Evolutionary conservation across 2,113 vertebrate genomes (phyloP).

Genomic region (Carollia perspicillata): DNA sequence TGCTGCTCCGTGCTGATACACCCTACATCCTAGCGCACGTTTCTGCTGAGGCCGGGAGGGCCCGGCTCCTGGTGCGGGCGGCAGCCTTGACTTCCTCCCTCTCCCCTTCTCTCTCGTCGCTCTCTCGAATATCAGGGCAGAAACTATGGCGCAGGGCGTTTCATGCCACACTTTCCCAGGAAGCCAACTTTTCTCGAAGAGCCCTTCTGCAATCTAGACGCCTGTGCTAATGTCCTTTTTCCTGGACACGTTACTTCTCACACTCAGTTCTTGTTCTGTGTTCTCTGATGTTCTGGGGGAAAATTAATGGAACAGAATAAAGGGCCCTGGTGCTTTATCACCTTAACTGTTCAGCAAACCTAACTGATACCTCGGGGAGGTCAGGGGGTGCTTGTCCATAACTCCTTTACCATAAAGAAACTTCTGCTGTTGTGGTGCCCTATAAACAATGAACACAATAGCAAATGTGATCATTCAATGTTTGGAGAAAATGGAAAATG

Average conservation of each 20-base stretch:
- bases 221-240: background rate
- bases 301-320: constrained; percentile 66
- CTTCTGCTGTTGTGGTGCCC: background rate
- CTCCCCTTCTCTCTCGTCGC: background rate
- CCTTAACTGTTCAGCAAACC: constrained; percentile 17
- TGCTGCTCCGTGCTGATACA: background rate
- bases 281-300: constrained; percentile 27
- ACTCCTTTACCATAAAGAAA: background rate
- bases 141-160: background rate
- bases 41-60: background rate
- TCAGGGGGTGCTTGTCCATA: background rate
- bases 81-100: background rate
- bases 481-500: background rate
- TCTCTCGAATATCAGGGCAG: background rate
- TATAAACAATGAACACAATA: background rate
- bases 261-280: constrained; percentile 38
- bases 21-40: background rate
- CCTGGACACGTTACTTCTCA: constrained; percentile 39
- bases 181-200: constrained; percentile 29
- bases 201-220: background rate
- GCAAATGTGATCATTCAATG: background rate
- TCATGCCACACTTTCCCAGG: background rate
- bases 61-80: background rate
- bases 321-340: constrained; percentile 50
- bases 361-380: constrained; percentile 43